Evolutionary conservation across 2,797 vertebrate genomes (phyloP), one percentile per base, ranked within the genome.

Genomic region (Cuculus canorus): DNA sequence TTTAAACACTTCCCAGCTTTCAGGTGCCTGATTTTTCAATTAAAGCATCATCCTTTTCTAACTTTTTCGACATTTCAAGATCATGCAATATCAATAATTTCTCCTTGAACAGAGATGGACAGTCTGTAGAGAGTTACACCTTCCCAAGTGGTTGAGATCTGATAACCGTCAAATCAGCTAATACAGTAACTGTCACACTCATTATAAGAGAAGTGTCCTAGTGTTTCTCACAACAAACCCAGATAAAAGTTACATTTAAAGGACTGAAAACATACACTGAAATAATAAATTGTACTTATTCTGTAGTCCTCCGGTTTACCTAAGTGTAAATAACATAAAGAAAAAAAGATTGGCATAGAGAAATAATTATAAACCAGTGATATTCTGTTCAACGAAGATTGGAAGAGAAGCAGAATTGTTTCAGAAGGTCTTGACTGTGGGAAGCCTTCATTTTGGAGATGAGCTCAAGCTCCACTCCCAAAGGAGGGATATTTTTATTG

Each of bases 161-260:
- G 52, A 79, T 10, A 86, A 27, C 39, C 72, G 75, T 14, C 52
- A 83, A 94, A 93, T 86, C 63, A 65, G 39, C 88, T 82, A 76
- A 63, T 27, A 56, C 68, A 6, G 3, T 60, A 79, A 81, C 59
- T 88, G 69, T 72, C 41, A 89, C 72, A 56, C 59, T 18, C 8
- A 82, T 68, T 52, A 77, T 7, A 72, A 53, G 66, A 39, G 22
- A 92, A 88, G 63, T 2, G 13, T 60, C 91, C 61, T 15, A 78
- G n/a, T 39, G 54, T 93, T 95, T 92, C 66, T 86, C 64, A 86
- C 28, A 86, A 56, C 13, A 41, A 84, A 92, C n/a, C 35, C 35
- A 61, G 56, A 72, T 12, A 79, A 4, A 57, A 88, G 33, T 27
- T 63, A 95, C 30, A 65, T 54, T 71, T 78, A 65, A 91, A 92